Evolutionary conservation across 2,888 invertebrate species (phyloP), one percentile per base, ranked within the genome.

Genomic region (Achlya flavicornis): DNA sequence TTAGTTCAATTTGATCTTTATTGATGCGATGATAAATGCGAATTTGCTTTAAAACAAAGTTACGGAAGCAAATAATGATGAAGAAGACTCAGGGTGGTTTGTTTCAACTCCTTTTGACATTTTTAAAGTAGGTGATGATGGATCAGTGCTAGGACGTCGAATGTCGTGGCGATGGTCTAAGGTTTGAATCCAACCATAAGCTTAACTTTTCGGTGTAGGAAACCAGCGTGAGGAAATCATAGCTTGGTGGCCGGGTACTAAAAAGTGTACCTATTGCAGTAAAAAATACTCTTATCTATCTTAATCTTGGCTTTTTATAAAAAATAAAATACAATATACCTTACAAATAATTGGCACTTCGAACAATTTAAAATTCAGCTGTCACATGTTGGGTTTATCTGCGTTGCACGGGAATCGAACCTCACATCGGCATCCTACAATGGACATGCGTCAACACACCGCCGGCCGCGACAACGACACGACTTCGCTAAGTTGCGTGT

Each of bases 401-500:
- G 67, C 16, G 19, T 33, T 48, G 63, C 67, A 46, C 75, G 61
- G 75, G 81, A 74, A 75, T 82, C 83, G 80, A 81, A 85, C 83
- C 79, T 46, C 74, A 73, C 74, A 73, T 68, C 75, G 66, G 73
- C 64, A 62, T 63, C 62, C 46, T 64, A 85, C 87, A 88, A 86
- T 86, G 86, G 89, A 86, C 88, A 78, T 72, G 72, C 77, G 82
- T 84, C 83, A 80, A 75, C 80, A 75, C 75, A 69, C 66, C 66
- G 33, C 16, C 16, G 19, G 46, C 41, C 70, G 63, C 67, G 77
- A 61, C 46, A 35, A 61, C 61, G 48, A 61, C 66, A 67, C 61
- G 53, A 41, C 41, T 63, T 68, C 69, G 57, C 67, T 70, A 66
- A 67, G 69, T 64, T 72, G 72, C 69, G 26, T 26, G 14, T 16